Conservation (phyloP, 2,888 invertebrate species). For the Macropis europaea region DNA sequence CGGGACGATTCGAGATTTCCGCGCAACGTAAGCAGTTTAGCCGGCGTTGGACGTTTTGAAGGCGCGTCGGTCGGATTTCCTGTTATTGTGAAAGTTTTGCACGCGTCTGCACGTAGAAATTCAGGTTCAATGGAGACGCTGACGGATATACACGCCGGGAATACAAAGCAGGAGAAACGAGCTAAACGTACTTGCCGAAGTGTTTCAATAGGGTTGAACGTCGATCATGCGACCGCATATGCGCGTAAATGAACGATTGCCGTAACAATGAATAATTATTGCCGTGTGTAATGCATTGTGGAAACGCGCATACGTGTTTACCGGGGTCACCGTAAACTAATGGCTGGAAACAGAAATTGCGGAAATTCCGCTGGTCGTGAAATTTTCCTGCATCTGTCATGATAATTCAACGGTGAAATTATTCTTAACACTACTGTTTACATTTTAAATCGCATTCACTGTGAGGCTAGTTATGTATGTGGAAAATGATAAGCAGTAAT, state of each 20-base stretch:
- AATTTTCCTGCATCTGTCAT: background rate
- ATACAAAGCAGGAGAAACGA: slow-evolving; percentile 47
- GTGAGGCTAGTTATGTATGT: too few relatives aligned
- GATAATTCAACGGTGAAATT: too few relatives aligned
- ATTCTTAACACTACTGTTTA: too few relatives aligned
- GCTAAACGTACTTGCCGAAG: slow-evolving; percentile 62
- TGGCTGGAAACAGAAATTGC: slow-evolving; percentile 25
- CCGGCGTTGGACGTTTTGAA: slow-evolving; percentile 19
- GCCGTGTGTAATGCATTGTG: slow-evolving; percentile 35
- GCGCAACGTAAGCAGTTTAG: slow-evolving; percentile 49
- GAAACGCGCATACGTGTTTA: slow-evolving; percentile 13
- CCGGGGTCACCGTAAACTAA: slow-evolving; percentile 19
- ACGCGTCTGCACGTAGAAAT: background rate
- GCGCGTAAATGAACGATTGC: slow-evolving; percentile 39
- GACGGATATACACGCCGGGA: slow-evolving; percentile 19
- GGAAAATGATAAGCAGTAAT: too few relatives aligned
- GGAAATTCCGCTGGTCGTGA: background rate
- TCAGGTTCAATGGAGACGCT: slow-evolving; percentile 18
- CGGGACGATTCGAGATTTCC: slow-evolving; percentile 57
- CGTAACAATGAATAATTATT: slow-evolving; percentile 48
- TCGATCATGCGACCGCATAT: slow-evolving; percentile 45
- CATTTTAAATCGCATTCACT: too few relatives aligned
- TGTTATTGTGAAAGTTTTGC: background rate
- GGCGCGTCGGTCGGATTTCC: background rate
- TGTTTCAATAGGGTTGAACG: slow-evolving; percentile 55